phyloP scores from a whole-genome alignment of 2,797 vertebrate species.

The Malurus splendens region DNA sequence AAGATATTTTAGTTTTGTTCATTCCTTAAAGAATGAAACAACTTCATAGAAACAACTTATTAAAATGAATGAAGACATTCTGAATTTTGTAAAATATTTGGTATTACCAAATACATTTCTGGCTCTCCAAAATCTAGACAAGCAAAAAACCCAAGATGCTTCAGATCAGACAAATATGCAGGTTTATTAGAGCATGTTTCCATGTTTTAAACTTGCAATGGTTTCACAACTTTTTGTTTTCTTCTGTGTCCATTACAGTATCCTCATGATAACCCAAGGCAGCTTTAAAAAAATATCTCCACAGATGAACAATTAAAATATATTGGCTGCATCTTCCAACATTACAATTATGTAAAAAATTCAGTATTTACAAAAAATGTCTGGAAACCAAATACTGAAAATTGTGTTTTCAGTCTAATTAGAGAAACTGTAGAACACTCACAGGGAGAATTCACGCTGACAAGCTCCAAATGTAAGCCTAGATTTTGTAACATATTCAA shows the following conservation, averaged over 20 bases:
- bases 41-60: not conserved
- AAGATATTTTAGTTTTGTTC: not conserved
- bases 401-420: not conserved
- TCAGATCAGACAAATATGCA: not conserved
- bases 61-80: not conserved
- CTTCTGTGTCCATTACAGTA: not conserved
- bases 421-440: not conserved
- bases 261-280: not conserved
- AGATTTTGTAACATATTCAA: not conserved
- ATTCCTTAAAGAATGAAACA: not conserved
- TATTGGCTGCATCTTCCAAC: not conserved
- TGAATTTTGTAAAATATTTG: not conserved
- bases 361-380: not conserved
- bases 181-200: not conserved
- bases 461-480: not conserved
- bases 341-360: not conserved
- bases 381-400: not conserved
- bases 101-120: not conserved
- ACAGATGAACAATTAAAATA: not conserved
- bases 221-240: not conserved
- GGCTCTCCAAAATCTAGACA: not conserved
- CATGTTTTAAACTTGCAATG: not conserved
- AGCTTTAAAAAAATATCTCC: not conserved
- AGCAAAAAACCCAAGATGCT: not conserved
- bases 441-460: not conserved